These are phyloP conservation scores for Pontoporia blainvillei DNA, from an alignment of 2,113 vertebrate genomes.

Conservation along the genomic window DNA sequence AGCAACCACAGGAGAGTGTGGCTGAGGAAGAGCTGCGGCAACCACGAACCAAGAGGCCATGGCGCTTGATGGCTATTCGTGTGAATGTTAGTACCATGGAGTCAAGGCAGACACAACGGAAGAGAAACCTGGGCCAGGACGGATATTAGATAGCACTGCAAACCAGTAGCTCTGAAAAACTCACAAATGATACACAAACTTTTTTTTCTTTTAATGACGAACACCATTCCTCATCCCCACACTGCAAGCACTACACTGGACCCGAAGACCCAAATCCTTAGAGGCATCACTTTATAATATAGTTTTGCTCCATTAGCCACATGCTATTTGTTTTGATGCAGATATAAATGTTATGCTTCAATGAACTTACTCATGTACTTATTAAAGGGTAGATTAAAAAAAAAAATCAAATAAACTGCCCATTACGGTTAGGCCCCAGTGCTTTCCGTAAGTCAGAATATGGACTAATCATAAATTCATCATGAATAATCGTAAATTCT, in stretches of 20 bases:
- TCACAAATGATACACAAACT: background rate
- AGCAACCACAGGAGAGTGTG: background rate
- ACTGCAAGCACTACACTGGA: background rate
- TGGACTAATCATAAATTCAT: background rate
- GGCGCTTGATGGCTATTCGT: background rate
- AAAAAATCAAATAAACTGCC: background rate
- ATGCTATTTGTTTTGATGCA: background rate
- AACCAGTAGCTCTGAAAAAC: background rate
- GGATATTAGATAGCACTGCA: background rate
- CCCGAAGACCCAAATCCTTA: background rate
- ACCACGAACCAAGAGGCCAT: background rate
- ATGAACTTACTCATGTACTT: background rate
- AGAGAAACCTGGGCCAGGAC: background rate
- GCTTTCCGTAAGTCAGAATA: background rate
- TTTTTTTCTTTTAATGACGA: background rate
- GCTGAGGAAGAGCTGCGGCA: background rate
- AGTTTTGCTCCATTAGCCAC: background rate
- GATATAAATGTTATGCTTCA: background rate
- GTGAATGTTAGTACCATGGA: background rate
- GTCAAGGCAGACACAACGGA: background rate
- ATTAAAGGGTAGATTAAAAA: background rate
- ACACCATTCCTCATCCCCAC: background rate
- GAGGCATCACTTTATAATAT: background rate
- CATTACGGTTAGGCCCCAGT: background rate
- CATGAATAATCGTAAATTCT: background rate